phyloP scores from a whole-genome alignment of 2,113 vertebrate species.

The Petrocephalus microphthalmus region DNA sequence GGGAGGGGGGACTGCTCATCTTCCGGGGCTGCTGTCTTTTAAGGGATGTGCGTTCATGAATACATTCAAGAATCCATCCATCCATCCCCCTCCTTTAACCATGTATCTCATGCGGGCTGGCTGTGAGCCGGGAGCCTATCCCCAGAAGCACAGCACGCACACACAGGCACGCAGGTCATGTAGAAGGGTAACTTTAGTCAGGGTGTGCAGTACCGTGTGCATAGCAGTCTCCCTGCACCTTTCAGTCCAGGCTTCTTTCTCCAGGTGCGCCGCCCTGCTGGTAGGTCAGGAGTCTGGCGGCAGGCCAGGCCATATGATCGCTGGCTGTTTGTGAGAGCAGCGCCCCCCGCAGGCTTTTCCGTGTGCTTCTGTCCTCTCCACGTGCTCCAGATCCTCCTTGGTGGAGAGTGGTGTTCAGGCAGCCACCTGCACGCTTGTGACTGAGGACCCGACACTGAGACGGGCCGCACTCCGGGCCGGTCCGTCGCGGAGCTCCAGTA shows the following conservation, averaged over 20 bases:
- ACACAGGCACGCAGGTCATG: neutral
- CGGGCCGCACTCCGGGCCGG: neutral
- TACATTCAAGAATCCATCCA: neutral
- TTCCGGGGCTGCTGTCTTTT: neutral
- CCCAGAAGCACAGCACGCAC: neutral
- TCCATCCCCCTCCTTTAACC: neutral
- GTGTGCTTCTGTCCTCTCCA: neutral
- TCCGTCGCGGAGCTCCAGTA: neutral
- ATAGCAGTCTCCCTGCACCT: neutral
- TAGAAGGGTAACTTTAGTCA: neutral
- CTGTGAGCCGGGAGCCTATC: neutral
- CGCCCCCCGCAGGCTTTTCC: neutral
- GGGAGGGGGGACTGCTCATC: constrained; percentile 45
- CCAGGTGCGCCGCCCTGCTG: neutral
- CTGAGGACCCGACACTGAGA: neutral
- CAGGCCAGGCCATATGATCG: neutral
- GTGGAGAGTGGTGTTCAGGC: neutral
- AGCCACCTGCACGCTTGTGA: neutral
- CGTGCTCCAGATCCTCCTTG: neutral
- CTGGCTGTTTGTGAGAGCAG: neutral
- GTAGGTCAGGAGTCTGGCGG: neutral
- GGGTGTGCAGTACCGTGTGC: neutral
- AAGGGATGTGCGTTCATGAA: neutral
- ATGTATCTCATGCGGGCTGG: neutral
- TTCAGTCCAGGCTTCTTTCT: neutral